phyloP scores from a whole-genome alignment of 2,797 vertebrate genomes.

The Peromyscus aztecus region DNA sequence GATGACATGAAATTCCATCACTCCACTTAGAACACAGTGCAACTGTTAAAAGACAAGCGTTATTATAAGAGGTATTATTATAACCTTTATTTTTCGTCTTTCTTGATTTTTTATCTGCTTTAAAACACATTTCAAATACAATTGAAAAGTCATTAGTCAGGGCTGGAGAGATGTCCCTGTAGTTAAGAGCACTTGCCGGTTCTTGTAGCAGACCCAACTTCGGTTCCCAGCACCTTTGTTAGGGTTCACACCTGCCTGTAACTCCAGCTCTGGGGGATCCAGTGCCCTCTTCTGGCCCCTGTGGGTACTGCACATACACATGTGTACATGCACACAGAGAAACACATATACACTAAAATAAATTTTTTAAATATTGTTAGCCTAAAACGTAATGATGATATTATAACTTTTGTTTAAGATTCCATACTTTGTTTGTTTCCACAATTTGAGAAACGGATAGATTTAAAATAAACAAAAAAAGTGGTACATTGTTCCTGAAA shows the following conservation, averaged over 20 bases:
- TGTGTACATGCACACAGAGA: not conserved
- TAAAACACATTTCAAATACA: not conserved
- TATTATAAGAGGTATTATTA: not conserved
- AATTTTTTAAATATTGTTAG: not conserved
- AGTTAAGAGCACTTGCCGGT: not conserved
- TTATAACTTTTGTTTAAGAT: not conserved
- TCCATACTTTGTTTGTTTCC: not conserved
- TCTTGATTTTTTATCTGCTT: not conserved
- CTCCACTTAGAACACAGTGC: not conserved
- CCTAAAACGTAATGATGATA: not conserved
- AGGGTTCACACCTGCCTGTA: not conserved
- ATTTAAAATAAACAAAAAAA: not conserved
- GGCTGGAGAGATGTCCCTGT: not conserved
- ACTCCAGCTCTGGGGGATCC: not conserved
- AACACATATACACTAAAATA: not conserved
- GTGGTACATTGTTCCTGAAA: not conserved
- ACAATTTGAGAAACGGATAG: not conserved
- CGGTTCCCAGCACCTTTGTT: not conserved
- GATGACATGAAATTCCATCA: not conserved
- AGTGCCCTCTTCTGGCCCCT: not conserved
- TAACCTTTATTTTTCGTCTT: not conserved
- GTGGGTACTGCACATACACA: not conserved
- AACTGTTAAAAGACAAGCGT: not conserved
- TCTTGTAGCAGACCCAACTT: not conserved
- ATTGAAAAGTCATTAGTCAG: not conserved